Evolutionary conservation across 2,888 invertebrate genomes (phyloP), one percentile per base, ranked within the genome.

Genomic region (Drosophila ezoana): DNA sequence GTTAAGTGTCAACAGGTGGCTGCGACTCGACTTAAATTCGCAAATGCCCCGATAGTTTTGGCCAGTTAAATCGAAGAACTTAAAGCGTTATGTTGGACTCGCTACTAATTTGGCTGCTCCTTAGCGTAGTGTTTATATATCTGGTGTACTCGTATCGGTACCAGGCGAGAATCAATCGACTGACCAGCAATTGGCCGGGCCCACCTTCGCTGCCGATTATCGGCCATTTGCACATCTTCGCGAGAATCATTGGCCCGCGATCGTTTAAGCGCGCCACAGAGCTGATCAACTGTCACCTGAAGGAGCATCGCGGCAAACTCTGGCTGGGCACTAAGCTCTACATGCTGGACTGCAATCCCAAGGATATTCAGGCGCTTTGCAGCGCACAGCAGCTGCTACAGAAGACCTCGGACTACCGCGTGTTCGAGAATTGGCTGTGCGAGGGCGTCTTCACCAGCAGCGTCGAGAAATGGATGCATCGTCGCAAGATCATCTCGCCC

Each of bases 271-370:
- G 67, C 1, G 72, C 69, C 40, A 1, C 60, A 0, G 38, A 74
- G 0, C 23, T 85, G 13, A 51, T 89, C 28, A 38, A 40, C 16
- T 37, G 18, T 1, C 76, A 79, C 28, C 13, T 84, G 5, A 61
- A 57, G 58, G 79, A 89, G 16, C 85, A 85, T 57, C 87, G 85
- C 0, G 65, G 59, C 1, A 89, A 85, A 5, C 40, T 85, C 3
- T 85, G 85, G 85, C 28, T 85, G 18, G 85, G 85, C 67, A 63
- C 67, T 0, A 81, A 77, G 18, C 72, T 85, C 48, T 89, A 84
- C 6, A 23, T 89, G 0, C 16, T 85, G n/a, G 79, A 79, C 28
- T 81, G 79, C 18, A 85, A 85, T 64, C 85, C 85, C 4, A 79
- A 75, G 71, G 85, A 85, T 14, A 87, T 85, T 28, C 72, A 81